phyloP scores from a whole-genome alignment of 1,140 invertebrate species.

The Armadillidium nasatum region DNA sequence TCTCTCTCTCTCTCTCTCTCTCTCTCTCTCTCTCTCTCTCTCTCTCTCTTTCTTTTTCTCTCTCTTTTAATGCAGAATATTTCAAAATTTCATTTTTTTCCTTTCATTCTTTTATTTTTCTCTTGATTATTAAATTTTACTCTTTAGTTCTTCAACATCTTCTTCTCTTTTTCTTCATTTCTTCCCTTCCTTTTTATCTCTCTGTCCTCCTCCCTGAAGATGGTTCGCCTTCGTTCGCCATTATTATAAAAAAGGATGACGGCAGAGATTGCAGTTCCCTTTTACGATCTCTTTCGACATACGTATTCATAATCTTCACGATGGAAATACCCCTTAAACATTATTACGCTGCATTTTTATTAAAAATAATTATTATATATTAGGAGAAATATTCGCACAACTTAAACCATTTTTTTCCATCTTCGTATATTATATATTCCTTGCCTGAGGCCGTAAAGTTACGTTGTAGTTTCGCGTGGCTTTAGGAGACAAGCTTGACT shows the following conservation, averaged over 20 bases:
- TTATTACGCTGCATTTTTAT: conserved; percentile 5
- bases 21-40: background rate
- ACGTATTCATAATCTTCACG: conserved; percentile 1
- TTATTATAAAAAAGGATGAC: background rate
- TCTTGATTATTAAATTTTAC: no score
- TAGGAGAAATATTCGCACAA: background rate
- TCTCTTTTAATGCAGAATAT: no score
- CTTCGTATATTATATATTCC: background rate
- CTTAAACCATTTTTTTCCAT: background rate
- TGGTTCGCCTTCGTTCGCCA: background rate
- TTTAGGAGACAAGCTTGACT: background rate
- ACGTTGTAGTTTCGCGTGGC: background rate
- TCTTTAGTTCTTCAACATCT: no score
- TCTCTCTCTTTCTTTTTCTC: background rate
- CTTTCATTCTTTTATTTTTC: no score
- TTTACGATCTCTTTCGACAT: background rate
- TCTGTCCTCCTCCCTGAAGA: no score
- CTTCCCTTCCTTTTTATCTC: no score
- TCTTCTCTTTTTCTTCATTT: no score
- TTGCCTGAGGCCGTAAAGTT: background rate
- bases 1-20: conserved; percentile 4
- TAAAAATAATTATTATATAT: conserved; percentile 15
- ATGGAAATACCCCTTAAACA: conserved; percentile 6
- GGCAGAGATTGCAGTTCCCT: background rate
- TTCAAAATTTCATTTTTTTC: no score